Conservation (phyloP, 2,113 vertebrate species). For the Ailuropoda melanoleuca region DNA sequence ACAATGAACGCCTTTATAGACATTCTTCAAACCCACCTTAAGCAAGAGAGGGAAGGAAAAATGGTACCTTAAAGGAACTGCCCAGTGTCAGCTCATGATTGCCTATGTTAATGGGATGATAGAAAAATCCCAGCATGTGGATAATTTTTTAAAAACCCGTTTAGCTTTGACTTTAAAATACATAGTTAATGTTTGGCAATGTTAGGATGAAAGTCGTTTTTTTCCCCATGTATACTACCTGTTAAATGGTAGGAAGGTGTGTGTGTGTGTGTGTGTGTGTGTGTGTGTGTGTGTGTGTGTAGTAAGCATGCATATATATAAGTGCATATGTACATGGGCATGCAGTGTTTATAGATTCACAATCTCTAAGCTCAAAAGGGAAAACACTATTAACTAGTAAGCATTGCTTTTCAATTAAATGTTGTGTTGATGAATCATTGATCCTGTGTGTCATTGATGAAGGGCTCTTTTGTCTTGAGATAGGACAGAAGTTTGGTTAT, state of each 20-base stretch:
- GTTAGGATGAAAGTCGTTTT: neutral
- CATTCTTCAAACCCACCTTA: neutral
- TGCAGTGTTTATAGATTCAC: neutral
- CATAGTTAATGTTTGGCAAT: neutral
- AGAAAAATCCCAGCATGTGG: slow-evolving; percentile 4
- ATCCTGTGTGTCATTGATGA: neutral
- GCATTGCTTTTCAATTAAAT: slow-evolving; percentile 38
- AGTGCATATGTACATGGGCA: neutral
- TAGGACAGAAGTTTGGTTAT: neutral
- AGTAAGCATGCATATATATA: too few species aligned
- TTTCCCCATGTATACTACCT: neutral
- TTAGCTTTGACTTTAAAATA: neutral
- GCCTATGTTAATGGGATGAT: neutral
- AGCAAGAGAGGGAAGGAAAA: slow-evolving; percentile 32
- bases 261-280: too few species aligned
- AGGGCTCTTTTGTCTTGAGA: neutral
- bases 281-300: neutral
- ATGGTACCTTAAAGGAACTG: neutral
- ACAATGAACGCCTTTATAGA: neutral
- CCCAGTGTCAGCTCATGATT: neutral
- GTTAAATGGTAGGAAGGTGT: neutral
- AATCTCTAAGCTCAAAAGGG: neutral
- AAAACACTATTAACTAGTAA: neutral
- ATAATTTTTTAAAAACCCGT: neutral
- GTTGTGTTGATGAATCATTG: neutral